A percentile compares a stretch with the other conserved stretches of the same genome.
Evolutionary conservation across 2,888 invertebrate species (phyloP).

Genomic region (Drosophila nr. perissopoda): DNA sequence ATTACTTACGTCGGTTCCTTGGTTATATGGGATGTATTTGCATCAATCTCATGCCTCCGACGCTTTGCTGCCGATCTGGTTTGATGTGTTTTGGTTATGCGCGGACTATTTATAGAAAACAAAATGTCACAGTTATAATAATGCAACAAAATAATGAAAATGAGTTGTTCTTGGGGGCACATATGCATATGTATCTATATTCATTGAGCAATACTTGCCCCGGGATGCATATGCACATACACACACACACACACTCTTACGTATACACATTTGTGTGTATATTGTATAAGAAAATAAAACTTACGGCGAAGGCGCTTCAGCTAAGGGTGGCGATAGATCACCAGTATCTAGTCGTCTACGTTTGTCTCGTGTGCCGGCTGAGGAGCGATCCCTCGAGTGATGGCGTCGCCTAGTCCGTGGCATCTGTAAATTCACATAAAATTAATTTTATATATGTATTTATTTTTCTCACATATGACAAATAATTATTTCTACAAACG

Average conservation of each 20-base stretch:
- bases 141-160: slow-evolving; percentile 21
- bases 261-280: neutral
- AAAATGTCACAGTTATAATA: slow-evolving; percentile 36
- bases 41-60: slow-evolving; percentile 88
- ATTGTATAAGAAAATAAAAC: slow-evolving; percentile 51
- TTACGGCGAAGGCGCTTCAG: slow-evolving; percentile 83
- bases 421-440: slow-evolving; percentile 87
- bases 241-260: slow-evolving; percentile 1
- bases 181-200: slow-evolving; percentile 10
- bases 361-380: slow-evolving; percentile 86
- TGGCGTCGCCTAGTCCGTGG: slow-evolving; percentile 93
- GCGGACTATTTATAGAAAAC: slow-evolving; percentile 74
- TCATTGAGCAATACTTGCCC: slow-evolving; percentile 40
- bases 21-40: slow-evolving; percentile 85
- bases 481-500: slow-evolving; percentile 9
- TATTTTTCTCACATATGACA: slow-evolving; percentile 10
- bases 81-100: slow-evolving; percentile 80
- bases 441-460: neutral
- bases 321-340: slow-evolving; percentile 83
- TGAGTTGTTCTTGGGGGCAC: slow-evolving; percentile 16
- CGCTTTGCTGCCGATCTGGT: slow-evolving; percentile 84
- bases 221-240: slow-evolving; percentile 15
- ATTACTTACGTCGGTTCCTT: slow-evolving; percentile 84
- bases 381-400: slow-evolving; percentile 88
- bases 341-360: slow-evolving; percentile 89